phyloP scores from a whole-genome alignment of 2,888 invertebrate species.

The Callyntrura sp. region DNA sequence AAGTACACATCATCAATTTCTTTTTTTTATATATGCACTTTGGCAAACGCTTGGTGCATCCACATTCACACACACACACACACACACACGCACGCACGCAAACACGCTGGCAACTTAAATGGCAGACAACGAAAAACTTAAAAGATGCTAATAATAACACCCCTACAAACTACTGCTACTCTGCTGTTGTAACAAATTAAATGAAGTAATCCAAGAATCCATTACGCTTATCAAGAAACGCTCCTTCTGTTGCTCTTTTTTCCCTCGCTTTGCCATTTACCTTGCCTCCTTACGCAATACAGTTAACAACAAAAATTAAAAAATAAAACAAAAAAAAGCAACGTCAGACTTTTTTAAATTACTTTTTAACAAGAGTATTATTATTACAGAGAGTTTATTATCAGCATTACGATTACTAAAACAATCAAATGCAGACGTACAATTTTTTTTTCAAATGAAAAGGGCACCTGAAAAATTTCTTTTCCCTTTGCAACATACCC shows the following conservation, averaged over 20 bases:
- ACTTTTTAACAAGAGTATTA: neutral
- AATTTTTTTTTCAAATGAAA: conserved; percentile 12
- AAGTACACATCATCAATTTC: too few relatives aligned
- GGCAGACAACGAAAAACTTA: neutral
- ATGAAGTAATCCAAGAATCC: conserved; percentile 30
- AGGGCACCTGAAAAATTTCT: conserved; percentile 22
- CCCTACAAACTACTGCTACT: too few relatives aligned
- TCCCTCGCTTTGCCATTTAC: neutral
- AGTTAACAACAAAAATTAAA: neutral
- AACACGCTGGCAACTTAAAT: neutral
- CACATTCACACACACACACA: too few relatives aligned
- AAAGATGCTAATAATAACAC: neutral
- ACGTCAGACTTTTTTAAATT: too few relatives aligned
- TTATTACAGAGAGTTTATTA: too few relatives aligned
- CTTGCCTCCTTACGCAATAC: neutral
- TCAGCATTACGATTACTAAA: neutral
- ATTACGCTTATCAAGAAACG: neutral
- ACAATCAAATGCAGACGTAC: too few relatives aligned
- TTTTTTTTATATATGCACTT: neutral
- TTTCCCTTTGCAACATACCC: neutral
- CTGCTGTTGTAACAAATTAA: neutral
- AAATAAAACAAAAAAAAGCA: too few relatives aligned
- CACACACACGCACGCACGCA: too few relatives aligned
- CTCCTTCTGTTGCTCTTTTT: neutral
- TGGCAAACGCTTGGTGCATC: too few relatives aligned